These are phyloP conservation scores for Magallana ariakensis DNA, from an alignment of 1,140 invertebrate genomes.

Conservation along the genomic window DNA sequence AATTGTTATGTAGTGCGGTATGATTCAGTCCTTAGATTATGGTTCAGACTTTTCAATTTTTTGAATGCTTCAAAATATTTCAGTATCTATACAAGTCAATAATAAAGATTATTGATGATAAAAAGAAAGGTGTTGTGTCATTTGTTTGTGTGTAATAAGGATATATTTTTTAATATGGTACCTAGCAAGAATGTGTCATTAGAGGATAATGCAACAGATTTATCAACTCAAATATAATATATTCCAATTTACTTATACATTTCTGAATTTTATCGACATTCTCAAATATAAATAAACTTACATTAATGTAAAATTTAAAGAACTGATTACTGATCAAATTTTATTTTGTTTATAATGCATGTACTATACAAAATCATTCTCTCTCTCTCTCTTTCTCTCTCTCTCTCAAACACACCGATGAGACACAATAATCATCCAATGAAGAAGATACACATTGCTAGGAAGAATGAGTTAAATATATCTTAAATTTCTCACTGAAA, in stretches of 20 bases:
- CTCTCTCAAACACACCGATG: too few species aligned
- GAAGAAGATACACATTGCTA: too few species aligned
- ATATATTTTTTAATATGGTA: too few species aligned
- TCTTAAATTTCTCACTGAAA: too few species aligned
- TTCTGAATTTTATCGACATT: not conserved
- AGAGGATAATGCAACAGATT: not conserved
- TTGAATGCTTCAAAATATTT: constrained; percentile 18
- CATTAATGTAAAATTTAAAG: not conserved
- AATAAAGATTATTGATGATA: constrained; percentile 27
- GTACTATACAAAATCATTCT: too few species aligned
- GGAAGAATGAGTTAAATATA: too few species aligned
- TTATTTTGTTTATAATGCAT: too few species aligned
- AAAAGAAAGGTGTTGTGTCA: not conserved
- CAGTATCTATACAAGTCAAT: constrained; percentile 18
- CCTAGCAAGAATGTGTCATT: not conserved
- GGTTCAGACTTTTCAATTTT: not conserved
- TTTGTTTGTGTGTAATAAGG: not conserved
- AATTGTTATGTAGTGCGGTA: not conserved
- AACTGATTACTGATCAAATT: not conserved
- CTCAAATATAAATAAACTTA: not conserved
- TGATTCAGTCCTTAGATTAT: not conserved
- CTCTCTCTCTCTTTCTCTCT: too few species aligned
- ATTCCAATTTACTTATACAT: not conserved
- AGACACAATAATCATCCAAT: too few species aligned
- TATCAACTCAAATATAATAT: not conserved